Evolutionary conservation across 2,888 invertebrate genomes (phyloP), one percentile per base, ranked within the genome.

Genomic region (Perdita meconis): DNA sequence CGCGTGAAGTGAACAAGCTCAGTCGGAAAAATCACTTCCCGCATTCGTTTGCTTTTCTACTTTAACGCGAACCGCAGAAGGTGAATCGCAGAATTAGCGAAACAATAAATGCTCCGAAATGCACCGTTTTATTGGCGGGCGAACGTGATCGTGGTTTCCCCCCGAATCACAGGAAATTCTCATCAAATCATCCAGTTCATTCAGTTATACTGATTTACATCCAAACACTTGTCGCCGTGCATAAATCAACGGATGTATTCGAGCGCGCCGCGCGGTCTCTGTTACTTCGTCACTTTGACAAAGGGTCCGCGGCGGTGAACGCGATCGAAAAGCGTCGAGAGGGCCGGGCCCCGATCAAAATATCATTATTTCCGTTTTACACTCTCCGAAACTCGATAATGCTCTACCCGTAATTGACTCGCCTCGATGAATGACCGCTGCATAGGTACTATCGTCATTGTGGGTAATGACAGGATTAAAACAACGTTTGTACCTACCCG

Each of bases 381-480:
- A 71, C 81, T 73, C 80, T 86, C 77, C 82, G 84, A 82, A 85
- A 87, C 81, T 84, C 81, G 86, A 85, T 85, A 86, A 87, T 82
- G 80, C 84, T 80, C 81, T 82, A 6, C 66, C 70, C 69, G 78
- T 86, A 87, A 87, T 87, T 86, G 82, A 86, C 72, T 82, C 73
- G 81, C 74, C 74, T 69, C 78, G 67, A 86, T 84, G 81, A 86
- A 86, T 84, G 82, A 80, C 82, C 80, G 70, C 80, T 69, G 67
- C 76, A 19, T 56, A 53, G 68, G 67, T 47, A 59, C 78, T 64
- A 77, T 74, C 75, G 79, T 81, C 78, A 78, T 85, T 81, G 83
- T 78, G 83, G 81, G 75, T 86, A 87, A 88, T 87, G 87, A 88
- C 82, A 81, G 85, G 79, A 85, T 86, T 88, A 84, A 84, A 87